Evolutionary conservation across 1,140 invertebrate species (phyloP), one percentile per base, ranked within the genome.

Genomic region (Solenopsis invicta): DNA sequence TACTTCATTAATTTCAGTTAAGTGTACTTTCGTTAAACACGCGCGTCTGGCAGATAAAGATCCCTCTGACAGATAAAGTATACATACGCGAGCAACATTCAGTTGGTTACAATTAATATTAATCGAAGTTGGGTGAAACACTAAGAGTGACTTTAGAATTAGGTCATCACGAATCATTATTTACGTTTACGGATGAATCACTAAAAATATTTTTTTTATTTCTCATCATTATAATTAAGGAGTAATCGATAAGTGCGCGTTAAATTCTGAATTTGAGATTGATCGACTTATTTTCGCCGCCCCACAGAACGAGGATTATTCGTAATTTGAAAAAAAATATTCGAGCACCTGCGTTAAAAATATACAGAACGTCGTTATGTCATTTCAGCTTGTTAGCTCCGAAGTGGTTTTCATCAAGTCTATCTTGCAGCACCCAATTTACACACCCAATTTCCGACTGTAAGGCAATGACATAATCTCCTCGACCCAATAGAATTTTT

Each of bases 1-100:
- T 66, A 45, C 12, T 66, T 80, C 45, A 37, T 78, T 78, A 78
- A 66, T 67, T 78, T 78, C 37, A 78, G 24, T 80, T 67, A 52
- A 29, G 29, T 13, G 5, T 37, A 66, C 13, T 67, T 66, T 66
- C 29, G 59, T 18, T 41, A 16, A 66, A 34, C 45, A 66, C 24
- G 45, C 24, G 45, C 48, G 12, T 41, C 34, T 45, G 48, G 50
- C 76, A 37, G 41, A 66, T 52, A 66, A 67, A 37, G 8, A 56
- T 54, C 29, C 45, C 2, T 18, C 37, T 41, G 41, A 41, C 18
- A 61, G 62, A 29, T 24, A n/a, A 4, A 41, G 16, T 29, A 13
- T 29, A 8, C 34, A 18, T n/a, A 77, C 56, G 16, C 45, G 13
- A 66, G 6, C 4, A 52, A 67, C 29, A 37, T 80, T 80, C 18